A percentile compares a stretch with the other conserved stretches of the same genome.
These are phyloP conservation scores for Botia almorhae DNA, from an alignment of 2,797 vertebrate genomes.

Conservation along the genomic window DNA sequence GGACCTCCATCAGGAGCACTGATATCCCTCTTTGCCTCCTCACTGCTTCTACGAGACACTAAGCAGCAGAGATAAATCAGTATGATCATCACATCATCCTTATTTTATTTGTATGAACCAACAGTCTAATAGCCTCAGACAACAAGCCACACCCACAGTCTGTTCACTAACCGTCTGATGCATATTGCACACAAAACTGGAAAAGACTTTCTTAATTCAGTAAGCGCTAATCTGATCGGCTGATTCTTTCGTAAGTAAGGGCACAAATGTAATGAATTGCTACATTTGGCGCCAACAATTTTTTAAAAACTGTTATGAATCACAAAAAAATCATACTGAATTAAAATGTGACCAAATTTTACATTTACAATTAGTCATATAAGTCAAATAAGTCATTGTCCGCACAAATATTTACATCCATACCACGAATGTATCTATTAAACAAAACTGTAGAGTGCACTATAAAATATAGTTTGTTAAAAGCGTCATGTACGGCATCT, in stretches of 20 bases:
- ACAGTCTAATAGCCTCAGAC: neutral
- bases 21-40: conserved; percentile 92
- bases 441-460: neutral
- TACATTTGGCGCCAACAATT: neutral
- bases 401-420: neutral
- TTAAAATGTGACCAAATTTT: neutral
- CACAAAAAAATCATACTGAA: neutral
- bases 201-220: neutral
- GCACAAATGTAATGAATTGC: neutral
- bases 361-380: too few relatives aligned
- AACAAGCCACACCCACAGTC: neutral
- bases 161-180: neutral
- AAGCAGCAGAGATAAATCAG: neutral
- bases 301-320: neutral
- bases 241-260: neutral
- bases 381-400: too few relatives aligned
- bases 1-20: conserved; percentile 83
- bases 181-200: neutral
- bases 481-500: neutral
- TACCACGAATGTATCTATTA: too few relatives aligned
- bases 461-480: neutral
- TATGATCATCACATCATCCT: neutral
- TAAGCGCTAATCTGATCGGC: neutral
- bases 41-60: conserved; percentile 92
- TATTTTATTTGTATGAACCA: neutral